phyloP scores from a whole-genome alignment of 2,113 vertebrate species.

The Carassius auratus region DNA sequence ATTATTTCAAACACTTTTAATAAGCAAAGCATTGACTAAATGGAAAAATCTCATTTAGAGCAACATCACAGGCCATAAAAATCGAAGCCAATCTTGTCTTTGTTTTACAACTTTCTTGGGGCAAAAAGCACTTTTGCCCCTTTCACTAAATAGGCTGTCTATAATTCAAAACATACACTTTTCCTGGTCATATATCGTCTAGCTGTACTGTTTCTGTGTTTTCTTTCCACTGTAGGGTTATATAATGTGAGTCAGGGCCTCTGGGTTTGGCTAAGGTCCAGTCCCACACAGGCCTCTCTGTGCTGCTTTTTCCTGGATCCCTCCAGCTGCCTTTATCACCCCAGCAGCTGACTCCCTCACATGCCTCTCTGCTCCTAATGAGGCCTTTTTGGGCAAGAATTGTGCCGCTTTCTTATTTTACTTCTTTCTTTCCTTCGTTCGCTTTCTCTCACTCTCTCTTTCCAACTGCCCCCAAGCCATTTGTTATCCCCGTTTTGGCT shows the following conservation, averaged over 20 bases:
- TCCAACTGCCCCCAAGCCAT: conserved; percentile 50
- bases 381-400: conserved; percentile 52
- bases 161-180: conserved; percentile 57
- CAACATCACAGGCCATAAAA: neutral
- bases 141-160: conserved; percentile 56
- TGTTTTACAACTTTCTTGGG: conserved; percentile 45
- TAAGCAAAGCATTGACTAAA: conserved; percentile 11
- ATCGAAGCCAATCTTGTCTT: conserved; percentile 29
- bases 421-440: conserved; percentile 10
- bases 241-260: conserved; percentile 56
- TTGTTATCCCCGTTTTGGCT: conserved; percentile 54
- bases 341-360: conserved; percentile 51
- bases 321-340: conserved; percentile 45
- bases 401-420: conserved; percentile 39
- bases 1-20: conserved; percentile 24
- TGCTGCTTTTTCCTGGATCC: conserved; percentile 59
- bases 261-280: conserved; percentile 57
- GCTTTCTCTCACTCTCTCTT: conserved; percentile 20
- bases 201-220: conserved; percentile 48
- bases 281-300: conserved; percentile 57
- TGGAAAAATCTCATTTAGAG: conserved; percentile 27
- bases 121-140: conserved; percentile 37
- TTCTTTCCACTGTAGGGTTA: conserved; percentile 57
- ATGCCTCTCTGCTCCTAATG: conserved; percentile 50
- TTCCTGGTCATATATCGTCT: conserved; percentile 43